Conservation (phyloP, 1,140 invertebrate genomes). For the Drosophila carrolli region DNA sequence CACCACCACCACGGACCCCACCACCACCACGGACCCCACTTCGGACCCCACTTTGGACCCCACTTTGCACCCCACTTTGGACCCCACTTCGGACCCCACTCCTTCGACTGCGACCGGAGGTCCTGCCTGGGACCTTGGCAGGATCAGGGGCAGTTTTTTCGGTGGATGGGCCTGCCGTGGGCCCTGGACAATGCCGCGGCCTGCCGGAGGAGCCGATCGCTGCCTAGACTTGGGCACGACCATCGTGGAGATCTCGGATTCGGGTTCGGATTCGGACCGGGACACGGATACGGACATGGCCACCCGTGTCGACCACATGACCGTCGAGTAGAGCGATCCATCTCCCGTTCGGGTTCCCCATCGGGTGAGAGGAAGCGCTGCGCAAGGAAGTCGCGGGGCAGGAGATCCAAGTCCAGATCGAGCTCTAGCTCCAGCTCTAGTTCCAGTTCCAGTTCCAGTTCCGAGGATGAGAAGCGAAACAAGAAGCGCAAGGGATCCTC, state of each 20-base stretch:
- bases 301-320: constrained; percentile 45
- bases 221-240: constrained; percentile 29
- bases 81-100: constrained; percentile 6
- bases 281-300: constrained; percentile 64
- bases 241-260: constrained; percentile 39
- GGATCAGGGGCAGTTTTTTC: constrained; percentile 65
- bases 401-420: constrained; percentile 20
- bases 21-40: constrained; percentile 1
- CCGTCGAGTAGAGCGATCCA: constrained; percentile 42
- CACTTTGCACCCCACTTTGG: constrained; percentile 6
- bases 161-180: constrained; percentile 62
- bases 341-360: constrained; percentile 35
- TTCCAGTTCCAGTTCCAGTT: background rate
- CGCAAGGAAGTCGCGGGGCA: background rate
- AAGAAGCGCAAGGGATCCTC: constrained; percentile 2
- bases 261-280: constrained; percentile 23
- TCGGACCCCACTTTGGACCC: too few species aligned
- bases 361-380: constrained; percentile 7
- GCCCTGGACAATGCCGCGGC: constrained; percentile 37
- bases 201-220: constrained; percentile 30
- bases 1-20: constrained; percentile 13
- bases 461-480: constrained; percentile 5
- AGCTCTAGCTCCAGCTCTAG: constrained; percentile 37
- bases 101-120: constrained; percentile 17
- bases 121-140: constrained; percentile 26